These are phyloP conservation scores for Anolis sagrei DNA, from an alignment of 2,113 vertebrate genomes.

Conservation along the genomic window DNA sequence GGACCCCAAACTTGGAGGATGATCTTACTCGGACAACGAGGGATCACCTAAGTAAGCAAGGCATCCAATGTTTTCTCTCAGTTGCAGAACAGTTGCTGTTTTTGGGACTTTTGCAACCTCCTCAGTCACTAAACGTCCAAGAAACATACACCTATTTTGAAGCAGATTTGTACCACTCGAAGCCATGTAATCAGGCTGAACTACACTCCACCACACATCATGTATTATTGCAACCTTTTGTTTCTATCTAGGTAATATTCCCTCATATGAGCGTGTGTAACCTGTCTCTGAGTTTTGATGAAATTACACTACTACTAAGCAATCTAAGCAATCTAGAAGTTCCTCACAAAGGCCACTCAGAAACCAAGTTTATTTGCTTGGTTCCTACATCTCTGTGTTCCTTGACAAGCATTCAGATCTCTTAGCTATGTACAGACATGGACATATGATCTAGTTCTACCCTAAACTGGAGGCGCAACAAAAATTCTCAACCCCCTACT, in stretches of 20 bases:
- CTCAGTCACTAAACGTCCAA: no score
- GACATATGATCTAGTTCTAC: neutral
- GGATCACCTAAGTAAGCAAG: no score
- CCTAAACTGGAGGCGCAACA: neutral
- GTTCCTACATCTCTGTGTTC: neutral
- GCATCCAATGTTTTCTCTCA: no score
- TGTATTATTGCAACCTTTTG: neutral
- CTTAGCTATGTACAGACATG: neutral
- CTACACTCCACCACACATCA: no score
- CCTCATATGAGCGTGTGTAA: neutral
- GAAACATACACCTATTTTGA: no score
- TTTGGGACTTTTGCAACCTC: no score
- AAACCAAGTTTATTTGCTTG: neutral
- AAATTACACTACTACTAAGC: neutral
- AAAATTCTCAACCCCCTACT: neutral
- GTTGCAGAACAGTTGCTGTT: no score
- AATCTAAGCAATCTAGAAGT: neutral
- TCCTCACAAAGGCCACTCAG: neutral
- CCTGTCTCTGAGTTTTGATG: neutral
- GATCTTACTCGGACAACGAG: no score
- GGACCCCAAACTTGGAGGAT: no score
- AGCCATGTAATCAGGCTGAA: no score
- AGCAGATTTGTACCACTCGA: no score
- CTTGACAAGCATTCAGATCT: neutral
- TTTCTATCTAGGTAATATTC: neutral